These are phyloP conservation scores for Bombus sylvicola DNA, from an alignment of 1,140 invertebrate species.

Conservation along the genomic window DNA sequence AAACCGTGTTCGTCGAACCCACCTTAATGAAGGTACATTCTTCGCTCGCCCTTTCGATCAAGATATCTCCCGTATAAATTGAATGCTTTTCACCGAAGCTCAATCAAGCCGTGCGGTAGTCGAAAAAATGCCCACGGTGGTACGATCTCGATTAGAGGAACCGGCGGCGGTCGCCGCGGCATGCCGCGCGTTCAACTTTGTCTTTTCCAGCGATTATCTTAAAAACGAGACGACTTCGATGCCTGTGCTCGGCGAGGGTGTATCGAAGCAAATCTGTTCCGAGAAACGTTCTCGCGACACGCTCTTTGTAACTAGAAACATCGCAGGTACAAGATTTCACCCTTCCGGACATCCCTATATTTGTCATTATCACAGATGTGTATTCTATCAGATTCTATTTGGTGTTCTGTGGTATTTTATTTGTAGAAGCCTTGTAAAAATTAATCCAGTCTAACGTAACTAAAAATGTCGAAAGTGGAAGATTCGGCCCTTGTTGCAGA, in stretches of 20 bases:
- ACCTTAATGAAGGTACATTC: conserved; percentile 73
- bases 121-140: conserved; percentile 60
- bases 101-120: conserved; percentile 70
- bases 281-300: not conserved
- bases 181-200: conserved; percentile 40
- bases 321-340: not conserved
- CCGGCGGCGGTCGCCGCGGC: conserved; percentile 17
- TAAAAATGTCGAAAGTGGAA: not conserved
- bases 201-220: conserved; percentile 50
- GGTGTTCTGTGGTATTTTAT: no score
- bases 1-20: conserved; percentile 67
- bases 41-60: conserved; percentile 65
- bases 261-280: conserved; percentile 18
- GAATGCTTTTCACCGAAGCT: conserved; percentile 70
- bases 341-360: not conserved
- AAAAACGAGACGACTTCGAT: conserved; percentile 34
- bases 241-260: not conserved
- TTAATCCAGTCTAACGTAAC: not conserved
- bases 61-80: conserved; percentile 70
- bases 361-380: not conserved
- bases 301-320: not conserved
- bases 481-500: not conserved
- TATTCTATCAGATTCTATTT: no score
- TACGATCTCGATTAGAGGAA: conserved; percentile 63
- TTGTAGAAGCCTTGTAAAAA: no score